Conservation (phyloP, 2,113 vertebrate genomes). For the Chloropsis hardwickii region DNA sequence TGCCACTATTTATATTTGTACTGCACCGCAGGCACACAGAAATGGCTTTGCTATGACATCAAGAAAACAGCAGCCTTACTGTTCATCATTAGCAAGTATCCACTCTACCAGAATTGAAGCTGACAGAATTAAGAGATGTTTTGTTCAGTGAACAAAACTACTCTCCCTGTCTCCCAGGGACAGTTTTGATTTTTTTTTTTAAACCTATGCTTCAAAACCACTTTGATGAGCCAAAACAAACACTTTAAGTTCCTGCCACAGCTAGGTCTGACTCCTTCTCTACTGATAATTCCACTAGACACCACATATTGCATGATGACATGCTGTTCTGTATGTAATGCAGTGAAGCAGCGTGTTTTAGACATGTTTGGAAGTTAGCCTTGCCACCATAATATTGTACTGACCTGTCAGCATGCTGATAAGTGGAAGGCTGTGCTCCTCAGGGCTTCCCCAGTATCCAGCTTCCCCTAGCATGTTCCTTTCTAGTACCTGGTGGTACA, state of each 20-base stretch:
- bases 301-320: background rate
- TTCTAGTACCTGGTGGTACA: slow-evolving; percentile 90
- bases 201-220: background rate
- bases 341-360: background rate
- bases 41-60: background rate
- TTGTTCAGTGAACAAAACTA: background rate
- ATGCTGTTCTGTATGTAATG: background rate
- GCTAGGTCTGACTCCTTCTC: background rate
- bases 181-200: background rate
- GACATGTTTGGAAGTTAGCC: background rate
- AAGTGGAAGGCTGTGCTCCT: slow-evolving; percentile 85
- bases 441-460: slow-evolving; percentile 87
- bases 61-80: background rate
- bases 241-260: background rate
- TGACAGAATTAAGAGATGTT: background rate
- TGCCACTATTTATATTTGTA: background rate
- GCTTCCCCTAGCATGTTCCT: slow-evolving; percentile 92
- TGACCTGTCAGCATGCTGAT: slow-evolving; percentile 92
- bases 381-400: background rate
- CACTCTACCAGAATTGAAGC: background rate
- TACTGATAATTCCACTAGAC: background rate
- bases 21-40: background rate
- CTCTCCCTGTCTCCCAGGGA: background rate
- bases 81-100: background rate
- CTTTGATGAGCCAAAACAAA: background rate